Conservation (phyloP, 64 coral and sea anemone species). For the Cladopsammia gracilis region DNA sequence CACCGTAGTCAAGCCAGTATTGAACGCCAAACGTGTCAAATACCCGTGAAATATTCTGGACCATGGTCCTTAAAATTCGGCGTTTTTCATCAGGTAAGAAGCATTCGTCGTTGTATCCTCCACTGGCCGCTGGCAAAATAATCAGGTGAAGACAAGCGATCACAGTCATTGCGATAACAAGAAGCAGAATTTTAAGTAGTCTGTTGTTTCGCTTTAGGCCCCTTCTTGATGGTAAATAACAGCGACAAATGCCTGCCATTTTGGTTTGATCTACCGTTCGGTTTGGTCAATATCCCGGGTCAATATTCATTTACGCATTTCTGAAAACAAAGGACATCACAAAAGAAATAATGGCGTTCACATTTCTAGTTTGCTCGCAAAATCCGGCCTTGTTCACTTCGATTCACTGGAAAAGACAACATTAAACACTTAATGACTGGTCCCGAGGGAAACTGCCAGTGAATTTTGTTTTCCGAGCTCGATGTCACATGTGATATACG, state of each 20-base stretch:
- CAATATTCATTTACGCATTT: too few species aligned
- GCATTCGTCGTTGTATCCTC: slow-evolving; percentile 79
- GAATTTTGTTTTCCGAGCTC: too few species aligned
- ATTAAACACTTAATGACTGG: too few species aligned
- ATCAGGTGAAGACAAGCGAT: slow-evolving; percentile 60
- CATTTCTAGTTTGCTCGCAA: too few species aligned
- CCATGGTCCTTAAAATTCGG: slow-evolving; percentile 44
- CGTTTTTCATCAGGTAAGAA: slow-evolving; percentile 49
- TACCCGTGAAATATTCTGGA: slow-evolving; percentile 70
- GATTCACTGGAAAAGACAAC: too few species aligned
- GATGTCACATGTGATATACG: too few species aligned
- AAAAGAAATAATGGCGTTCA: too few species aligned
- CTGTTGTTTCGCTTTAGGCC: too few species aligned
- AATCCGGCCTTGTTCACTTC: too few species aligned
- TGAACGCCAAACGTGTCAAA: slow-evolving; percentile 64
- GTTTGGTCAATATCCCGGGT: too few species aligned
- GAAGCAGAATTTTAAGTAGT: neutral
- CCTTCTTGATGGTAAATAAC: neutral
- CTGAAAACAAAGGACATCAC: too few species aligned
- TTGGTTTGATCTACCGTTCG: neutral
- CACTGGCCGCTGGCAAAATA: slow-evolving; percentile 64
- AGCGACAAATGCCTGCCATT: neutral
- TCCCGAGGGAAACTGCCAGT: too few species aligned
- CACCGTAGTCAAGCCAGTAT: slow-evolving; percentile 92
- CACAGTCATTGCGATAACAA: neutral